Evolutionary conservation across 1,140 invertebrate genomes (phyloP).

Genomic region (Ceratina australensis): DNA sequence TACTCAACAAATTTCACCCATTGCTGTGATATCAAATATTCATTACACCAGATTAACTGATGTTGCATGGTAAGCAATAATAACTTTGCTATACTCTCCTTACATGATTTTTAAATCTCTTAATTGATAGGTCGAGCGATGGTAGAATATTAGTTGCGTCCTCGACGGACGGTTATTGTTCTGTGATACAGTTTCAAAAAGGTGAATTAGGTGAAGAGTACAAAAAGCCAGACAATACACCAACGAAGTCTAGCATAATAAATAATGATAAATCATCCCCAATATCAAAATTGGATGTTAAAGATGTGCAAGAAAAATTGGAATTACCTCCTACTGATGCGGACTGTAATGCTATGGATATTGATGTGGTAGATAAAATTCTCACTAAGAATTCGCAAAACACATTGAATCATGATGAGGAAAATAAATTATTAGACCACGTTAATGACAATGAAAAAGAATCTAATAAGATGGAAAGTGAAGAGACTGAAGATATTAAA

Average conservation of each 20-base stretch:
- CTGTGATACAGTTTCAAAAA: conserved; percentile 90
- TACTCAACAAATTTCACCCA: conserved; percentile 92
- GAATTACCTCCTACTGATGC: conserved; percentile 55
- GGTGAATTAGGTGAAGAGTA: conserved; percentile 91
- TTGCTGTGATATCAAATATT: conserved; percentile 93
- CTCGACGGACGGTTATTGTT: conserved; percentile 97
- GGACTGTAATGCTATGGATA: conserved; percentile 75
- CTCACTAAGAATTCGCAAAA: conserved; percentile 3
- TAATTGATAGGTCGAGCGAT: conserved; percentile 86
- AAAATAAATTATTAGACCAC: neutral
- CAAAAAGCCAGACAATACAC: conserved; percentile 46
- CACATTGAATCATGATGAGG: conserved; percentile 15
- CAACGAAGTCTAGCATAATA: conserved; percentile 46
- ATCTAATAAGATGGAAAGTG: conserved; percentile 31
- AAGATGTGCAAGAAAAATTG: conserved; percentile 31
- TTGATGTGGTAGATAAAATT: conserved; percentile 59
- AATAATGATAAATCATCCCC: conserved; percentile 56
- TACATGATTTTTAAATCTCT: conserved; percentile 30
- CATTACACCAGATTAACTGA: conserved; percentile 97
- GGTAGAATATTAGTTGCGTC: conserved; percentile 90
- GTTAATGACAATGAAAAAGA: conserved; percentile 17
- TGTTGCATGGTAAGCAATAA: conserved; percentile 87
- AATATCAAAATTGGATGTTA: conserved; percentile 38
- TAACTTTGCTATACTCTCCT: conserved; percentile 2
- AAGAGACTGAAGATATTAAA: conserved; percentile 83